These are phyloP conservation scores for Limnephilus auricula DNA, from an alignment of 2,888 invertebrate species.

Conservation along the genomic window DNA sequence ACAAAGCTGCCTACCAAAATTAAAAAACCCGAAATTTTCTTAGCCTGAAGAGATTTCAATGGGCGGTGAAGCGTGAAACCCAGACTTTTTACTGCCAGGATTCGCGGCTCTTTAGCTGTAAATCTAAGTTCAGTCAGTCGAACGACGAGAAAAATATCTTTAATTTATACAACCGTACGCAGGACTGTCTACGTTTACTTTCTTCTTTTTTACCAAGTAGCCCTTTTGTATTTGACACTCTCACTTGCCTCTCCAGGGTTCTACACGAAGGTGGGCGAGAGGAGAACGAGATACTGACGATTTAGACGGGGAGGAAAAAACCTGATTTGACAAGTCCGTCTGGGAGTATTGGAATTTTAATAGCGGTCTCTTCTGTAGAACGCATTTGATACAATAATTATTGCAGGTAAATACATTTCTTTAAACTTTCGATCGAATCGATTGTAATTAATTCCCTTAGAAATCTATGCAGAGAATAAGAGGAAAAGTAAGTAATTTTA, in stretches of 20 bases:
- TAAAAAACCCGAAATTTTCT: neutral
- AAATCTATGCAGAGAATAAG: neutral
- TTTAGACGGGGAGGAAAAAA: conserved; percentile 64
- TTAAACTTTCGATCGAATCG: neutral
- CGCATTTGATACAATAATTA: neutral
- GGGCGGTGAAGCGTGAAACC: conserved; percentile 58
- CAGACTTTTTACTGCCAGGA: neutral
- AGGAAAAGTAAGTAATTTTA: neutral
- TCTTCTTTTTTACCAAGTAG: conserved; percentile 43
- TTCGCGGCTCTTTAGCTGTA: neutral
- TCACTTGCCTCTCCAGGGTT: conserved; percentile 9
- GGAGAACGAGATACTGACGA: conserved; percentile 16
- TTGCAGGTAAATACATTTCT: neutral
- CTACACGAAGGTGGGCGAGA: neutral
- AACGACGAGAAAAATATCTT: neutral
- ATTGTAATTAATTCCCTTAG: neutral
- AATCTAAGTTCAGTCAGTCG: neutral
- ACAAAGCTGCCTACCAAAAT: neutral
- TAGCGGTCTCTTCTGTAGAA: conserved; percentile 50
- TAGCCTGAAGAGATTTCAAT: conserved; percentile 45
- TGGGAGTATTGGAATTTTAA: conserved; percentile 65
- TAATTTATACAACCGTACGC: neutral
- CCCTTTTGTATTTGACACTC: conserved; percentile 14
- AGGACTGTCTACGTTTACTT: conserved; percentile 10
- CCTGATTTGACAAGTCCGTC: conserved; percentile 64